Percentiles rank a stretch among this genome's conserved stretches.
These are phyloP conservation scores for Chrysomela aeneicollis DNA, from an alignment of 2,888 invertebrate species.

Conservation along the genomic window DNA sequence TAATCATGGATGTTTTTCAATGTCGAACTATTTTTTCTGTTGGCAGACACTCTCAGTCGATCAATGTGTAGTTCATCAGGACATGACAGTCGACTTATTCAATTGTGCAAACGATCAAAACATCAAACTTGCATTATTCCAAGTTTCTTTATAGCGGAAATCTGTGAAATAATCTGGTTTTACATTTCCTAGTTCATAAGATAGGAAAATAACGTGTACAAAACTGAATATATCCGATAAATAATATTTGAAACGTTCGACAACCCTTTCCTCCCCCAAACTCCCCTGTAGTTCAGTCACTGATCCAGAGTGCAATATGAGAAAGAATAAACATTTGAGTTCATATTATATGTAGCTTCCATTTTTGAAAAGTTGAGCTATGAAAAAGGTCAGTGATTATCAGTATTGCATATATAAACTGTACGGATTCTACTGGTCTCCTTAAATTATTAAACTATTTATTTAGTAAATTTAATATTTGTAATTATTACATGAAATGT, in stretches of 20 bases:
- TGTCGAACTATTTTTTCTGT: no score
- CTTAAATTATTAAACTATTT: constrained; percentile 58
- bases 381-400: constrained; percentile 57
- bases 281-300: constrained; percentile 46
- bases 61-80: no score
- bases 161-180: constrained; percentile 8
- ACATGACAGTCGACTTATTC: no score
- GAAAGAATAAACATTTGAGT: constrained; percentile 38
- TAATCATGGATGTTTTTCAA: no score
- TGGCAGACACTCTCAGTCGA: no score
- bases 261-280: neutral
- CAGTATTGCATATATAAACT: constrained; percentile 54
- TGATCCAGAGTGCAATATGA: constrained; percentile 54
- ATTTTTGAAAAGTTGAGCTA: constrained; percentile 20
- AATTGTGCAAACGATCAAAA: constrained; percentile 17
- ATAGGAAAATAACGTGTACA: constrained; percentile 50
- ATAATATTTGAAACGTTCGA: neutral
- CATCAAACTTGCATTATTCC: neutral
- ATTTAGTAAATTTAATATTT: constrained; percentile 53
- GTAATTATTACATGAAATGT: constrained; percentile 57
- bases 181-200: constrained; percentile 42
- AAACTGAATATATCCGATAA: constrained; percentile 38
- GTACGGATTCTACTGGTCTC: constrained; percentile 51
- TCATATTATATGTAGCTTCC: constrained; percentile 26
- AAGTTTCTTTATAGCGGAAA: neutral